Evolutionary conservation across 2,113 vertebrate genomes (phyloP).

Genomic region (Ceuthmochares aereus): DNA sequence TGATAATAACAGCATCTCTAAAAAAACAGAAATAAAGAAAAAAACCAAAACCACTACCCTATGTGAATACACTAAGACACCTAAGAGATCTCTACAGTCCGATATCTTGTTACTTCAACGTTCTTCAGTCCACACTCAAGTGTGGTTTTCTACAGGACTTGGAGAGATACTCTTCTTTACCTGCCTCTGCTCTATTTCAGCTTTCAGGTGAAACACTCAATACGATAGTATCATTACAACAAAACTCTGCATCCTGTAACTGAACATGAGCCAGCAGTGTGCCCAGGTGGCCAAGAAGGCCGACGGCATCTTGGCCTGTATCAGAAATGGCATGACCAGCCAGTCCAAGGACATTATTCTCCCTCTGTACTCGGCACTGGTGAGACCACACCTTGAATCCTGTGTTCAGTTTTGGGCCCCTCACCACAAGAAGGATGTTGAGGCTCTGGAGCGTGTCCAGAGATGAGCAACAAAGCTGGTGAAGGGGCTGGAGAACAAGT

Average conservation of each 20-base stretch:
- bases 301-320: no score
- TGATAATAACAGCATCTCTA: neutral
- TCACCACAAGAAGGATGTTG: no score
- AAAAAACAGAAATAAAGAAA: neutral
- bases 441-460: no score
- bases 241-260: neutral
- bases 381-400: no score
- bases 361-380: no score
- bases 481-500: no score
- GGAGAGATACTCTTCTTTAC: neutral
- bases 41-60: neutral
- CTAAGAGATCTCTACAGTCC: neutral
- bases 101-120: neutral
- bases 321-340: no score
- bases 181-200: neutral
- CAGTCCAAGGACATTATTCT: no score
- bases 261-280: no score
- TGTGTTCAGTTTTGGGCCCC: no score
- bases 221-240: neutral
- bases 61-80: neutral
- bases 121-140: neutral
- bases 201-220: neutral
- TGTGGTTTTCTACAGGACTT: neutral
- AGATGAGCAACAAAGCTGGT: no score
- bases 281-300: no score